These are phyloP conservation scores for Antigone vipio DNA, from an alignment of 2,113 vertebrate species.

Conservation along the genomic window DNA sequence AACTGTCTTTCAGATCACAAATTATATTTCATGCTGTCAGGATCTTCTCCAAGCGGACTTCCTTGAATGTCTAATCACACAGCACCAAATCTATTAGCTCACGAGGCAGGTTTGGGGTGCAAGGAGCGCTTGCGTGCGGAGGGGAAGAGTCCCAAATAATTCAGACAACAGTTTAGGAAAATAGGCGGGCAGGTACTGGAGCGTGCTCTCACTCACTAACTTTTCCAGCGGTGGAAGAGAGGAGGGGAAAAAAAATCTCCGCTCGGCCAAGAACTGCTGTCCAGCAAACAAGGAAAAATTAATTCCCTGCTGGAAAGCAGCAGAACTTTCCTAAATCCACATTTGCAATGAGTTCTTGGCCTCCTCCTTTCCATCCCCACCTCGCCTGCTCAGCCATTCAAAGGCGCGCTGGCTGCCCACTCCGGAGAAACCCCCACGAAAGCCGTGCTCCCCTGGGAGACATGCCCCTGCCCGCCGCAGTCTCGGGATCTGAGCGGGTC, in stretches of 20 bases:
- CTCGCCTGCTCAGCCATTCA: not conserved
- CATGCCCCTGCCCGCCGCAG: not conserved
- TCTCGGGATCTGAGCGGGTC: not conserved
- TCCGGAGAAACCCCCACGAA: not conserved
- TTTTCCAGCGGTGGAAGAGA: not conserved
- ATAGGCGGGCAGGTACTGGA: not conserved
- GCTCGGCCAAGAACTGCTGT: slow-evolving; percentile 14
- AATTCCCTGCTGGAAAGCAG: not conserved
- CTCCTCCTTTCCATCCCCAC: not conserved
- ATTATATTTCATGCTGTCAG: slow-evolving; percentile 84
- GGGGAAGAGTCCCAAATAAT: not conserved
- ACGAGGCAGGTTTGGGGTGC: not conserved
- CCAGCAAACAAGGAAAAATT: slow-evolving; percentile 44
- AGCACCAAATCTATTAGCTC: slow-evolving; percentile 2
- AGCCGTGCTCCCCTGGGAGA: not conserved
- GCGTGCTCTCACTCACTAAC: not conserved
- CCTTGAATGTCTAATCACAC: slow-evolving; percentile 60
- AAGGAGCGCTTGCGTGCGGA: rapidly evolving
- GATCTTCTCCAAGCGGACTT: slow-evolving; percentile 73
- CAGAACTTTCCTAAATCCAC: slow-evolving; percentile 39
- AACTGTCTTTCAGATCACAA: slow-evolving; percentile 84
- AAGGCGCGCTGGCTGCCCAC: not conserved
- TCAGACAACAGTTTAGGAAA: not conserved
- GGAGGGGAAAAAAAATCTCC: not conserved
- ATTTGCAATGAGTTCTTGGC: not conserved